Percentiles rank a stretch among this genome's conserved stretches.
Evolutionary conservation across 2,113 vertebrate genomes (phyloP).

Genomic region (Mola mola): DNA sequence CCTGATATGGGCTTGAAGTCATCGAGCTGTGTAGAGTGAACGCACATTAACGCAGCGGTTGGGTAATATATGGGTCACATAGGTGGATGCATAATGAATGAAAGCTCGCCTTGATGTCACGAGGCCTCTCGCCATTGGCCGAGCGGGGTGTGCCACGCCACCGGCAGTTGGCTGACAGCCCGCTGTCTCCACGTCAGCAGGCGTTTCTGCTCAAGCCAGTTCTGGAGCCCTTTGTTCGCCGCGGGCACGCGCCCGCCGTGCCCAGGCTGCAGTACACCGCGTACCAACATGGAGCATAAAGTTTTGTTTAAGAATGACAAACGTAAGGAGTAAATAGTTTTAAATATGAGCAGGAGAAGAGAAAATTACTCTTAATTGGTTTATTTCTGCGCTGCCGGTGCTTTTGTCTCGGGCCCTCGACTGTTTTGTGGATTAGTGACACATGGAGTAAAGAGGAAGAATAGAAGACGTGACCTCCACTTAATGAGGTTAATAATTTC

Average conservation of each 20-base stretch:
- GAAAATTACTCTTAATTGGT: no score
- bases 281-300: conserved; percentile 17
- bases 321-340: no score
- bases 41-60: conserved; percentile 13
- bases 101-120: conserved; percentile 30
- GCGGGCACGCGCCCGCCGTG: conserved; percentile 32
- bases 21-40: no score
- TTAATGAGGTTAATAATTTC: conserved; percentile 66
- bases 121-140: conserved; percentile 38
- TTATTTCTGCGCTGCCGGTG: not conserved
- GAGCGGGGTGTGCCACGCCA: not conserved
- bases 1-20: no score
- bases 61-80: conserved; percentile 53
- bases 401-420: not conserved
- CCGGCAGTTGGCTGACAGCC: conserved; percentile 37
- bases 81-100: conserved; percentile 47
- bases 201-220: no score
- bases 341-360: no score
- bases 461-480: conserved; percentile 42
- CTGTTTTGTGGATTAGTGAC: not conserved
- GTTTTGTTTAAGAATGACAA: not conserved
- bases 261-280: conserved; percentile 32
- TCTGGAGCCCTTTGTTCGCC: conserved; percentile 48
- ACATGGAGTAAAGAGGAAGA: conserved; percentile 8
- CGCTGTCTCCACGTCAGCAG: no score